Percentiles rank a stretch among this genome's conserved stretches.
These are phyloP conservation scores for Heliconius ismenius DNA, from an alignment of 2,888 invertebrate species.

Conservation along the genomic window DNA sequence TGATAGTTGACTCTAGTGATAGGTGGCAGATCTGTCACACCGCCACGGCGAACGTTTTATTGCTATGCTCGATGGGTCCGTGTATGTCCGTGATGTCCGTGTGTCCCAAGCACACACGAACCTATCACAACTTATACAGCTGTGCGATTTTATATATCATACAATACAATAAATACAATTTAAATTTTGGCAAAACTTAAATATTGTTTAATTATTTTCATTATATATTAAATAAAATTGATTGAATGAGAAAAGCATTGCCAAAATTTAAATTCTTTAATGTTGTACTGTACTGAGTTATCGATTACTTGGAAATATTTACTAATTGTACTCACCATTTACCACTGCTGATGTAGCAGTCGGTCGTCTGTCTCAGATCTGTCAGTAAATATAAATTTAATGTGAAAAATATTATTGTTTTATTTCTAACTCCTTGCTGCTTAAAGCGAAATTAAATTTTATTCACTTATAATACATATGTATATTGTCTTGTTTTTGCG, in stretches of 20 bases:
- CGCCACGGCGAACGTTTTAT: conserved; percentile 65
- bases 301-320: not conserved
- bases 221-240: not conserved
- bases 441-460: conserved; percentile 34
- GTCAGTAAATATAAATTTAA: conserved; percentile 80
- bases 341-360: conserved; percentile 56
- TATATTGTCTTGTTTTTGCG: conserved; percentile 28
- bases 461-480: not conserved
- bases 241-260: conserved; percentile 17
- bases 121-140: conserved; percentile 28
- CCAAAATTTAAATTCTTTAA: conserved; percentile 35
- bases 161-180: not conserved
- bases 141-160: conserved; percentile 29
- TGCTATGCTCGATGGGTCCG: conserved; percentile 68
- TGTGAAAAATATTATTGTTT: conserved; percentile 78
- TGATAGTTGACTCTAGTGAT: conserved; percentile 70
- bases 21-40: conserved; percentile 75
- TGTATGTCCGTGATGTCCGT: conserved; percentile 35
- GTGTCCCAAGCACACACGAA: conserved; percentile 19
- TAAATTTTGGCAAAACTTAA: conserved; percentile 32
- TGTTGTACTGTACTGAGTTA: not conserved
- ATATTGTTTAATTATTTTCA: conserved; percentile 2
- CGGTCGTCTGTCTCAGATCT: conserved; percentile 74
- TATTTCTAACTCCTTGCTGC: conserved; percentile 55
- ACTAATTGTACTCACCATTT: conserved; percentile 16